Percentiles rank a stretch among this genome's conserved stretches.
These are phyloP conservation scores for Drosophila lowei DNA, from an alignment of 1,140 invertebrate species.

Conservation along the genomic window DNA sequence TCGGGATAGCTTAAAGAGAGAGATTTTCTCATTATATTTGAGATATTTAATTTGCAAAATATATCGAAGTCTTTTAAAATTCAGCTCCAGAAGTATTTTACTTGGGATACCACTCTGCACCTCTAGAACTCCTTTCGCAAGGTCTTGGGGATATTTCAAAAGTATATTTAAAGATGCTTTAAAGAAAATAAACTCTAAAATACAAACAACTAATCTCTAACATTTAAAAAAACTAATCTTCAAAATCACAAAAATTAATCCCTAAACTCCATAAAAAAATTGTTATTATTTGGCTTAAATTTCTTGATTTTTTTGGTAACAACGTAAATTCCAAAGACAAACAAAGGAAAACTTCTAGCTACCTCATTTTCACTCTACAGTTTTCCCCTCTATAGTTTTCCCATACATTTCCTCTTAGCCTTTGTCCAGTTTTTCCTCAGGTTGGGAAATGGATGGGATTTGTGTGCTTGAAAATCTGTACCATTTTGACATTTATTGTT, in stretches of 20 bases:
- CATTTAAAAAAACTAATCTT: neutral
- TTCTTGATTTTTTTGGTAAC: no score
- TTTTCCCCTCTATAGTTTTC: slow-evolving; percentile 2
- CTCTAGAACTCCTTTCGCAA: no score
- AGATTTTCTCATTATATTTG: no score
- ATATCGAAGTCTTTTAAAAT: no score
- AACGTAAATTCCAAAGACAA: no score
- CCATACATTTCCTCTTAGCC: slow-evolving; percentile 18
- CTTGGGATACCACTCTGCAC: no score
- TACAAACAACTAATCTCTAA: neutral
- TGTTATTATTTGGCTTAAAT: no score
- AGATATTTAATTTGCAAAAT: no score
- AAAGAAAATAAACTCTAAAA: neutral
- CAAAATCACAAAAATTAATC: slow-evolving; percentile 17
- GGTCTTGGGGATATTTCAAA: no score
- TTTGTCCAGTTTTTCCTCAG: slow-evolving; percentile 46
- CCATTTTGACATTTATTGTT: slow-evolving; percentile 77
- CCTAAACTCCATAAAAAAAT: neutral
- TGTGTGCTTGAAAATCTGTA: slow-evolving; percentile 49
- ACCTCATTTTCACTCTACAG: slow-evolving; percentile 5
- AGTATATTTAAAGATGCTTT: neutral
- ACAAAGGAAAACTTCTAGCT: no score
- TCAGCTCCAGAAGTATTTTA: no score
- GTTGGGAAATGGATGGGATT: slow-evolving; percentile 27
- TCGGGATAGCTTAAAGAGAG: no score